A percentile compares a stretch with the other conserved stretches of the same genome.
Conservation (phyloP, 1,140 invertebrate genomes). For the Nomia melanderi region DNA sequence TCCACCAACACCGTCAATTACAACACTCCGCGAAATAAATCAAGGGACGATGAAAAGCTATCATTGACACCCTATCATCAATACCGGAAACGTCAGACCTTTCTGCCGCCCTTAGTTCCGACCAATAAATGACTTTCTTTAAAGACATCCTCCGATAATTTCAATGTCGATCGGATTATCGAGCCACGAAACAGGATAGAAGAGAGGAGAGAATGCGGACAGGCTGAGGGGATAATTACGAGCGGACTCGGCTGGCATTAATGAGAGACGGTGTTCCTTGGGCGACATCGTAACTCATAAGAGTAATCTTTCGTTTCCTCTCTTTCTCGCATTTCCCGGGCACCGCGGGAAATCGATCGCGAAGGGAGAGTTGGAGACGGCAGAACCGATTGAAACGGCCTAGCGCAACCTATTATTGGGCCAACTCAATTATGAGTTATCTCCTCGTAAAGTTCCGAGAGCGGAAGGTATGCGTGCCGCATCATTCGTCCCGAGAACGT, state of each 20-base stretch:
- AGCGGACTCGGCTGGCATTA: neutral
- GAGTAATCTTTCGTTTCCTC: neutral
- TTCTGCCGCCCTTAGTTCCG: neutral
- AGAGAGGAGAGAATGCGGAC: neutral
- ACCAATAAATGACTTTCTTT: neutral
- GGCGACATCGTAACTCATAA: neutral
- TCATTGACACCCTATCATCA: neutral
- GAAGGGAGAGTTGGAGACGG: too few species aligned
- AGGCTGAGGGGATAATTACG: neutral
- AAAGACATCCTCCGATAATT: neutral
- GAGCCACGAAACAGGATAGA: neutral
- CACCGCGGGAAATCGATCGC: neutral
- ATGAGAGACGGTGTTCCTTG: neutral
- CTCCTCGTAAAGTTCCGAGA: constrained; percentile 35
- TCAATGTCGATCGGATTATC: constrained; percentile 1
- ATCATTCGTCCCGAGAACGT: neutral
- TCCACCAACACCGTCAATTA: neutral
- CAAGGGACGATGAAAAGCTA: neutral
- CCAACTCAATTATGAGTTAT: constrained; percentile 41
- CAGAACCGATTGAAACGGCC: constrained; percentile 18
- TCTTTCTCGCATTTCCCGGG: too few species aligned
- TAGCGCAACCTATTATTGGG: constrained; percentile 27
- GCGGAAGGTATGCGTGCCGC: constrained; percentile 28
- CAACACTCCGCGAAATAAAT: neutral
- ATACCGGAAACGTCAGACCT: neutral